Evolutionary conservation across 1,140 invertebrate genomes (phyloP), one percentile per base, ranked within the genome.

Genomic region (Batillaria attramentaria): DNA sequence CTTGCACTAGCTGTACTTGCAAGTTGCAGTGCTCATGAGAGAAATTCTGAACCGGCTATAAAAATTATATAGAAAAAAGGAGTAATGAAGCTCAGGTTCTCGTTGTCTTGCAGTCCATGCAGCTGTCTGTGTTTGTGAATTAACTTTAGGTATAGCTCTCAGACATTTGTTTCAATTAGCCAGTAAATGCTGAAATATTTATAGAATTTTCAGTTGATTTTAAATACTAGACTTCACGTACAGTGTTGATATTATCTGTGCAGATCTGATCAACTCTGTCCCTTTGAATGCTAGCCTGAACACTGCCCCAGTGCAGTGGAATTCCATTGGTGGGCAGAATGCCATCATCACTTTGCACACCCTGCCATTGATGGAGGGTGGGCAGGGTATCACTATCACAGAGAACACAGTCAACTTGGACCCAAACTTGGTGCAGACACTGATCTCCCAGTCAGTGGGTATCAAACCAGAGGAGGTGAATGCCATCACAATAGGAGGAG

Each of bases 281-380:
- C 54, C 73, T 5, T 13, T 57, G 18, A 62, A 31, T 20, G 24
- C 73, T 2, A 35, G 35, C 37, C n/a, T 62, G 8, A 42, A 37
- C 35, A 18, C 54, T 20, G 18, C 54, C 3, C 20, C 13, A n/a
- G 39, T 62, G 57, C 73, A 75, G 54, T 65, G 73, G 73, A 54
- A 57, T n/a, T 35, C 24, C 37, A 18, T 62, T 31, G 39, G 54
- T 10, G 13, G 33, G 5, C 73, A 75, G 73, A 75, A 75, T 42
- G 57, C 73, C 24, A 75, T 75, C 50, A 75, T 75, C 24, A 75
- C 73, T 37, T 62, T 75, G 24, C 73, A 65, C 57, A 65, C 73
- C 20, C 33, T 75, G n/a, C 73, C 73, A 2, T 75, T 75, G 24
- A 20, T 75, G 16, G 54, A 75, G 20, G 73, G 73, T 16, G 73